Evolutionary conservation across 2,113 vertebrate species (phyloP), one percentile per base, ranked within the genome.

Genomic region (Phyllostomus discolor): DNA sequence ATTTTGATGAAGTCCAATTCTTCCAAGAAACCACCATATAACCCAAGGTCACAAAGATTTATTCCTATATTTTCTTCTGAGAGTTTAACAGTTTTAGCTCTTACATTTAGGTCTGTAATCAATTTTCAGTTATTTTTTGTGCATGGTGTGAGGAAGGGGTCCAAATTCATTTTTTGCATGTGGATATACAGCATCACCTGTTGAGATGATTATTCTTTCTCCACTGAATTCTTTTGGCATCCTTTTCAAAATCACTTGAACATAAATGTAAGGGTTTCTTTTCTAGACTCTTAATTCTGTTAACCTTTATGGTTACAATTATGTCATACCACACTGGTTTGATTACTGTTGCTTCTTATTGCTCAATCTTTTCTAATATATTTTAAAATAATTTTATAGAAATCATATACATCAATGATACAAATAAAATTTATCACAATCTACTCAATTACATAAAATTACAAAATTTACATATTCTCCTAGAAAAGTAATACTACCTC

Each of bases 371-470:
- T 84, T 80, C 82, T 7, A 89, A 7, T 85, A 31, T 3, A 90
- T 48, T 89, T 90, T 16, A 75, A 96, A 95, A 50, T 67, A 76
- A 70, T 78, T 82, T 70, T 86, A 91, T 9, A 88, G 85, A 92
- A 95, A 62, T 80, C 87, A 24, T 88, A 64, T 15, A 94, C 16
- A 67, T 7, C 10, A 69, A 46, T 50, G 64, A 80, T 48, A 80
- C 4, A 78, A 11, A 62, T 15, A 92, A 88, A 20, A 76, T 80
- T 86, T 83, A 91, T 85, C 22, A 91, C 10, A 70, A 57, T 48
- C 48, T 94, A 87, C 12, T 38, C 76, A 90, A 83, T 70, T 79
- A 75, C 4, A 14, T 76, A 91, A 73, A 88, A 82, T 80, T 83
- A 90, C 6, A 87, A 67, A 48, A 41, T 89, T 91, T 86, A 72